Evolutionary conservation across 2,113 vertebrate species (phyloP).

Genomic region (Malaclemys terrapin): DNA sequence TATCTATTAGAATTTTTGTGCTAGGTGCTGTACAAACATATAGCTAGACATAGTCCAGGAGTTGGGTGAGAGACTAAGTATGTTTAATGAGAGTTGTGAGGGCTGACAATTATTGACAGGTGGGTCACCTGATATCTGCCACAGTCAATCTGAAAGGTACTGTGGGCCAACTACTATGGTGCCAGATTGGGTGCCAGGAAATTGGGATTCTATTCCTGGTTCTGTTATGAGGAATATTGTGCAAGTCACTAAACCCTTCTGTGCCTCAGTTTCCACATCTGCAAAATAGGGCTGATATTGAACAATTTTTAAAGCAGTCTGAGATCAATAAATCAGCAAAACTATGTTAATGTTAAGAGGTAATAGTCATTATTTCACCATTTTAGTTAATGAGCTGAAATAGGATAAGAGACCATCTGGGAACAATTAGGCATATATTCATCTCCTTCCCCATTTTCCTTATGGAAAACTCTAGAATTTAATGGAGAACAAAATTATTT

Average conservation of each 20-base stretch:
- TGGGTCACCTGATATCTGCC: background rate
- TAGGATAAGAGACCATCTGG: background rate
- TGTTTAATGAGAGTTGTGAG: constrained; percentile 16
- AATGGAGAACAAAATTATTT: background rate
- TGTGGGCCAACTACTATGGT: fast-evolving
- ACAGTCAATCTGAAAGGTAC: background rate
- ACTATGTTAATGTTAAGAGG: background rate
- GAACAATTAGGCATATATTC: background rate
- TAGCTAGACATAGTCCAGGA: background rate
- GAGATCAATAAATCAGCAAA: background rate
- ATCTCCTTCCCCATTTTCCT: background rate
- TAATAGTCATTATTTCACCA: background rate
- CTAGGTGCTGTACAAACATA: background rate
- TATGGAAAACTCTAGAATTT: background rate
- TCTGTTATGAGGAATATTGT: background rate
- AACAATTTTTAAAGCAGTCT: background rate
- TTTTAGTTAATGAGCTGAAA: background rate
- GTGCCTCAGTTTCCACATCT: constrained; percentile 47
- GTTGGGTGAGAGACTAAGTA: background rate
- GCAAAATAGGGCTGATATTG: background rate
- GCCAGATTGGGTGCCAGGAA: background rate
- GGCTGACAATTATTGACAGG: background rate
- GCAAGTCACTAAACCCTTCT: background rate
- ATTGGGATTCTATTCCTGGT: background rate
- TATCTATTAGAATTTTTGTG: fast-evolving